phyloP scores from a whole-genome alignment of 2,797 vertebrate species.

The Alectoris magna region DNA sequence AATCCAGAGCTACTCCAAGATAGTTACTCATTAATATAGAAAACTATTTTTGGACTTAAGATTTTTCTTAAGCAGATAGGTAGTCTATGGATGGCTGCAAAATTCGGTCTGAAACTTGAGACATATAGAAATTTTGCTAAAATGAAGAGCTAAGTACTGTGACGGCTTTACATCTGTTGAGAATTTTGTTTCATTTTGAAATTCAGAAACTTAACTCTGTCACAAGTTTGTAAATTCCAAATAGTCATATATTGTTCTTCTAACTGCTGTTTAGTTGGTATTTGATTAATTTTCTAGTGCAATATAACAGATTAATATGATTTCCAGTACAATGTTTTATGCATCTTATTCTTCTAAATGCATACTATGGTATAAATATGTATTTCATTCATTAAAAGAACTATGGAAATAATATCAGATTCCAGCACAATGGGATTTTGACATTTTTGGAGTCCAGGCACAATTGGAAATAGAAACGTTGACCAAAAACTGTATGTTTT shows the following conservation, averaged over 20 bases:
- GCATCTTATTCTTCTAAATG: neutral
- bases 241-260: neutral
- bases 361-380: neutral
- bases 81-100: neutral
- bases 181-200: neutral
- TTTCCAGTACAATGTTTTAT: neutral
- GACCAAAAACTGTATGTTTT: neutral
- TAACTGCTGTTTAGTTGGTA: neutral
- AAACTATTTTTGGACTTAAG: neutral
- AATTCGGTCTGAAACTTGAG: neutral
- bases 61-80: neutral
- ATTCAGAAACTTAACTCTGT: neutral
- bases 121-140: neutral
- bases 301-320: neutral
- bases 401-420: neutral
- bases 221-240: neutral
- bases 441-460: neutral
- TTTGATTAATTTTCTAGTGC: neutral
- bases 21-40: neutral
- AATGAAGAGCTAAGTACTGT: neutral
- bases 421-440: neutral
- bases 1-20: neutral
- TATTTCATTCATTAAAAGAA: neutral
- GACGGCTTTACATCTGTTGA: neutral
- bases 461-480: rapidly evolving